Base-by-base conservation (phyloP, 2,888 invertebrate species). In the Gymnosoma rotundatum region DNA sequence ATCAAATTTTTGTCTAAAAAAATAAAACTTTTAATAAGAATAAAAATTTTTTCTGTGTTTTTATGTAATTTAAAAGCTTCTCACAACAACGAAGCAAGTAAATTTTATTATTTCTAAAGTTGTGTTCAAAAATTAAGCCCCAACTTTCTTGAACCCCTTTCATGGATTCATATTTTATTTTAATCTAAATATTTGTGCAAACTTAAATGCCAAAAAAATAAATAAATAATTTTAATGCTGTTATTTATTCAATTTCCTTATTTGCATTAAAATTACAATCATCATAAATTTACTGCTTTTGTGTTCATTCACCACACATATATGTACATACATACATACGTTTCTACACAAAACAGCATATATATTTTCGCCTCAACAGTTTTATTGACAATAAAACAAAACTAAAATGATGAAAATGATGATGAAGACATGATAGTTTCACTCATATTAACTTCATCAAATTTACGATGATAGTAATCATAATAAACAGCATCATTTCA, bases 321-420 rank as follows among this genome's bases (percentile, higher is more conserved):
- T 42, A 38, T 38, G 32, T 38, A 6, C 21, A n/a, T 20, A 20
- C 25, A 3, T 14, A 32, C 12, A 14, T 14, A 14, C 14, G 10
- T 42, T 42, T 2, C 12, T 42, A 14, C 14, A 42, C 25, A 61
- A 32, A n/a, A 7, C 4, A 52, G 69, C 61, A 61, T 61, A 61
- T 38, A 61, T 61, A 61, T 38, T 69, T 78, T 50, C 38, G 50
- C 18, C 60, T 61, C 42, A 60, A 6, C 14, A 20, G 54, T 42
- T 69, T 69, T 60, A 69, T 52, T 67, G 52, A 60, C 60, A 76
- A 61, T 69, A 69, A 69, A 69, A 61, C 21, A 25, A 54, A 21
- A 60, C 61, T 2, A 16, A 20, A 67, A 52, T 36, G 4, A 10
- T 58, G 16, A 9, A 54, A 18, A 50, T 66, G 38, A 42, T 38